Conservation (phyloP, 2,113 vertebrate species). For the Paramisgurnus dabryanus region DNA sequence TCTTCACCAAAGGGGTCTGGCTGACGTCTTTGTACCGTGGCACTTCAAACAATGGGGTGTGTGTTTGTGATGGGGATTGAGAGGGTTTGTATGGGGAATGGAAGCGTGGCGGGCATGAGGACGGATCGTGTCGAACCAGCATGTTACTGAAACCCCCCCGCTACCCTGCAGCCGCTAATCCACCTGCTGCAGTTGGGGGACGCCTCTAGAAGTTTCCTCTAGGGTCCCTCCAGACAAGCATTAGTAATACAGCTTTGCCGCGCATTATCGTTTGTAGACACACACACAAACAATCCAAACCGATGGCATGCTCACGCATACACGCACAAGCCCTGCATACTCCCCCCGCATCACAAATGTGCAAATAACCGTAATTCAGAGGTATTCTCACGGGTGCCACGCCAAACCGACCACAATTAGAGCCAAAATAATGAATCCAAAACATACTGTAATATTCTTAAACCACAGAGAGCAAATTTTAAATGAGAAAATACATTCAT, state of each 20-base stretch:
- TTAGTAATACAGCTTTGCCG: constrained; percentile 12
- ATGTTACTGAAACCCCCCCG: neutral
- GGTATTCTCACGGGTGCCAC: neutral
- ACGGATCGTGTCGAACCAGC: constrained; percentile 6
- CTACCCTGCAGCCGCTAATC: constrained; percentile 47
- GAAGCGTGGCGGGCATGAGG: neutral
- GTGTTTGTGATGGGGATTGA: constrained; percentile 27
- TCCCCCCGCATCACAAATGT: constrained; percentile 14
- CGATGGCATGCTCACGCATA: constrained; percentile 48
- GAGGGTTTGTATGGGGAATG: constrained; percentile 11
- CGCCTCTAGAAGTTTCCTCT: constrained; percentile 57
- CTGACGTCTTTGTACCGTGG: constrained; percentile 4
- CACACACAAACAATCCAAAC: constrained; percentile 26
- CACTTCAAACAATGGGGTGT: neutral
- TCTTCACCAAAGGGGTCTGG: constrained; percentile 34
- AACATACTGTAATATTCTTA: constrained; percentile 20
- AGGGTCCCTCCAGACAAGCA: constrained; percentile 39
- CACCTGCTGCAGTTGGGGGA: constrained; percentile 61
- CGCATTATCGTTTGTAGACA: neutral
- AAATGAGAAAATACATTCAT: constrained; percentile 36
- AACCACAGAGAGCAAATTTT: constrained; percentile 10
- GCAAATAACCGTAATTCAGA: constrained; percentile 14
- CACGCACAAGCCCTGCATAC: neutral
- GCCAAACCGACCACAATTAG: constrained; percentile 15
- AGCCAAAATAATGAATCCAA: constrained; percentile 3